A percentile compares a stretch with the other conserved stretches of the same genome.
These are phyloP conservation scores for Lutjanus argentimaculatus DNA, from an alignment of 2,797 vertebrate genomes.

Conservation along the genomic window DNA sequence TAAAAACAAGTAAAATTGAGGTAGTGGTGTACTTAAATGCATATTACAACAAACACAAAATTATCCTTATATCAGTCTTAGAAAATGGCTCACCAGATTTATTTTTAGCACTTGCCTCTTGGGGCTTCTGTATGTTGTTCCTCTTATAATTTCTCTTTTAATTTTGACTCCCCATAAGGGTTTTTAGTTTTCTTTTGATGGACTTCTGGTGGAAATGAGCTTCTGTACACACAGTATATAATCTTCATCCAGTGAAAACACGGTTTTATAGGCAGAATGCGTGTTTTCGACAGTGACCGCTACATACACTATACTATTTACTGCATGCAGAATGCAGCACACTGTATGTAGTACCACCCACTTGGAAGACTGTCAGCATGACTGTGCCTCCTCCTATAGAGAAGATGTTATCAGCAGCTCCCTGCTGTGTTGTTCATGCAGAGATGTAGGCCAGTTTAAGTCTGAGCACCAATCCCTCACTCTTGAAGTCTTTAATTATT, in stretches of 20 bases:
- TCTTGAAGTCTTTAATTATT: slow-evolving; percentile 55
- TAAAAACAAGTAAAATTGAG: too few species aligned
- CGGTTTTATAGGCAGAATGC: too few species aligned
- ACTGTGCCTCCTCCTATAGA: slow-evolving; percentile 42
- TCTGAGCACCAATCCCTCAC: slow-evolving; percentile 47
- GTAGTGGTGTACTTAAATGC: too few species aligned
- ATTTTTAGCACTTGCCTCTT: too few species aligned
- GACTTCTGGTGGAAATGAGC: neutral
- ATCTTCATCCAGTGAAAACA: too few species aligned
- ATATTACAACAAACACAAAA: too few species aligned
- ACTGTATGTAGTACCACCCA: neutral
- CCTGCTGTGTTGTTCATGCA: slow-evolving; percentile 50
- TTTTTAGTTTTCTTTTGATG: neutral
- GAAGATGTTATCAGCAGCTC: slow-evolving; percentile 50
- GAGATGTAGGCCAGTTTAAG: slow-evolving; percentile 43
- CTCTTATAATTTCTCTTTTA: too few species aligned
- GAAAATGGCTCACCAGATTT: too few species aligned
- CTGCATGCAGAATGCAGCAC: neutral
- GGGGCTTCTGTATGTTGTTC: too few species aligned
- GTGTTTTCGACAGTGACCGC: neutral
- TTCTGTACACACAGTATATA: neutral
- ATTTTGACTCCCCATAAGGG: neutral
- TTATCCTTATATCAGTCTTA: too few species aligned
- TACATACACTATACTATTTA: neutral
- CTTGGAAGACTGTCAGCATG: slow-evolving; percentile 36